These are phyloP conservation scores for Bursaphelenchus mucronatus DNA, from an alignment of 1,140 invertebrate genomes.

Conservation along the genomic window DNA sequence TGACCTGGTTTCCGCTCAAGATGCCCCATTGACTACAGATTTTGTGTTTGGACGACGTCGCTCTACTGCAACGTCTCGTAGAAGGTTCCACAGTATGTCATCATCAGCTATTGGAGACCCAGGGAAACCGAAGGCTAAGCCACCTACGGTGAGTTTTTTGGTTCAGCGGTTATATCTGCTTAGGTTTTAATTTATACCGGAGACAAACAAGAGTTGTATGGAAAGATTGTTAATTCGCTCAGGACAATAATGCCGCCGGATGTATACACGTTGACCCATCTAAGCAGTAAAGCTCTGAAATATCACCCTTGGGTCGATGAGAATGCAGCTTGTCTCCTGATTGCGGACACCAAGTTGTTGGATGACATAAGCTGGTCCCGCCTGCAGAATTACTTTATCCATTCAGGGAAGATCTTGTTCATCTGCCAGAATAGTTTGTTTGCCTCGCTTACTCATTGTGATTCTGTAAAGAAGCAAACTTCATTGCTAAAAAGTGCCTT, in stretches of 20 bases:
- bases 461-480: conserved; percentile 42
- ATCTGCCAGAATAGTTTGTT: conserved; percentile 52
- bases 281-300: conserved; percentile 32
- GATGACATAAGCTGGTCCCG: conserved; percentile 50
- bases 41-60: conserved; percentile 6
- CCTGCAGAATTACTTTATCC: conserved; percentile 51
- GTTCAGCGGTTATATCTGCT: neutral
- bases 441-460: conserved; percentile 43
- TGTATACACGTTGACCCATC: conserved; percentile 47
- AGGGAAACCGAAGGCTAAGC: conserved; percentile 34
- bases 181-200: conserved; percentile 56
- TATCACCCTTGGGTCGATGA: conserved; percentile 41
- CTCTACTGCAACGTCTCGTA: neutral
- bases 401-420: conserved; percentile 55
- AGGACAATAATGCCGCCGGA: conserved; percentile 40
- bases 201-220: conserved; percentile 36
- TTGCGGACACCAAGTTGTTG: conserved; percentile 48
- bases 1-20: conserved; percentile 14
- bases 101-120: neutral
- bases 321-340: conserved; percentile 37
- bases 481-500: conserved; percentile 46
- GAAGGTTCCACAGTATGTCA: conserved; percentile 26
- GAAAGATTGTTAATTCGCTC: conserved; percentile 33
- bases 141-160: conserved; percentile 27
- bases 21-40: conserved; percentile 9